Evolutionary conservation across 2,797 vertebrate species (phyloP).

Genomic region (Eulemur coronatus): DNA sequence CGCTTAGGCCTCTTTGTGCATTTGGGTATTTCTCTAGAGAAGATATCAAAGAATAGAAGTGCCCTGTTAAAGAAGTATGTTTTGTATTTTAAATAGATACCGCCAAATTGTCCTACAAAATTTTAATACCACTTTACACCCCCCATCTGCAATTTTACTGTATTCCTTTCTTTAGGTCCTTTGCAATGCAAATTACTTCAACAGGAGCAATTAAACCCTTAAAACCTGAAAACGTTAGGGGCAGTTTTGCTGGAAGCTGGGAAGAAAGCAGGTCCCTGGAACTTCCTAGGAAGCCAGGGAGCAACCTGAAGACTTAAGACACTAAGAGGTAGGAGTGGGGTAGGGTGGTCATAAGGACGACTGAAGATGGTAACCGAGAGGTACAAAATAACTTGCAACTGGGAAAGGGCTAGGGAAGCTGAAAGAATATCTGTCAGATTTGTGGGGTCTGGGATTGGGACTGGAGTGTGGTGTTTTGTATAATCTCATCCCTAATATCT

Average conservation of each 20-base stretch:
- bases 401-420: background rate
- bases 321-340: background rate
- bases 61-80: background rate
- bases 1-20: background rate
- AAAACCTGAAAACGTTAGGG: background rate
- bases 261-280: background rate
- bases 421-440: background rate
- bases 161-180: background rate
- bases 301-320: background rate
- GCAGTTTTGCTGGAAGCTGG: background rate
- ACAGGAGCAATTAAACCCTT: background rate
- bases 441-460: background rate
- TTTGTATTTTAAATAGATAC: background rate
- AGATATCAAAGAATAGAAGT: background rate
- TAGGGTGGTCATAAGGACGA: background rate
- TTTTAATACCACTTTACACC: background rate
- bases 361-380: background rate
- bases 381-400: background rate
- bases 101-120: background rate
- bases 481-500: no score
- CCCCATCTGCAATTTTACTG: background rate
- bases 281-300: background rate
- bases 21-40: background rate
- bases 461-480: rapidly evolving
- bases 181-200: background rate